Percentiles rank a stretch among this genome's conserved stretches.
These are phyloP conservation scores for Agapetus fuscipes DNA, from an alignment of 2,888 invertebrate species.

Conservation along the genomic window DNA sequence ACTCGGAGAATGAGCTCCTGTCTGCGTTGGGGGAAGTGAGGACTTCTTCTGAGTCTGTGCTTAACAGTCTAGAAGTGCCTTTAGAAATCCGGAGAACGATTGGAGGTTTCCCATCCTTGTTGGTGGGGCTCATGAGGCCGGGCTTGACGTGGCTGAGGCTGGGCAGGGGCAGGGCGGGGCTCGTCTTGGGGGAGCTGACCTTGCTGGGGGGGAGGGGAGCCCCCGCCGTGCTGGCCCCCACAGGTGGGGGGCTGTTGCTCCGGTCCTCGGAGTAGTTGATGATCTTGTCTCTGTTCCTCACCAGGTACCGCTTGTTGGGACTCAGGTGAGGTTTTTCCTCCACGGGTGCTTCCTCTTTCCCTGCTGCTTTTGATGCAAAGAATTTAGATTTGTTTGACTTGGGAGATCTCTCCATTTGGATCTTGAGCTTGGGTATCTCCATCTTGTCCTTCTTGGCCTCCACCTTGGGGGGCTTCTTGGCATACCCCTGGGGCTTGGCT, in stretches of 20 bases:
- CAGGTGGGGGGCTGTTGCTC: conserved; percentile 37
- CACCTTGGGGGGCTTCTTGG: conserved; percentile 28
- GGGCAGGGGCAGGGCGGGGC: conserved; percentile 36
- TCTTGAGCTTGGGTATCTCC: conserved; percentile 30
- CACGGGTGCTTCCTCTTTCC: conserved; percentile 31
- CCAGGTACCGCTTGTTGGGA: conserved; percentile 43
- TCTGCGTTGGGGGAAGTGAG: conserved; percentile 46
- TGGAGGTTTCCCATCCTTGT: conserved; percentile 54
- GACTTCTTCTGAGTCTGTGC: conserved; percentile 55
- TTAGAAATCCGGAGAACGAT: conserved; percentile 84
- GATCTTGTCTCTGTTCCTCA: conserved; percentile 48
- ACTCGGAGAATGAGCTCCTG: conserved; percentile 41
- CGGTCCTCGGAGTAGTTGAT: conserved; percentile 57
- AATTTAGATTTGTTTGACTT: conserved; percentile 34
- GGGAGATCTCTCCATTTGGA: conserved; percentile 31
- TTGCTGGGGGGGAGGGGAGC: conserved; percentile 28
- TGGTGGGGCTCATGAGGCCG: conserved; percentile 40
- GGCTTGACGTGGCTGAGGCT: conserved; percentile 35
- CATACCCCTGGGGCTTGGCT: conserved; percentile 27
- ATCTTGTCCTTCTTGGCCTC: conserved; percentile 28
- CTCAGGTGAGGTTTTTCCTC: conserved; percentile 35
- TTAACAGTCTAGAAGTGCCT: conserved; percentile 55
- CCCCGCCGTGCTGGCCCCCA: conserved; percentile 23
- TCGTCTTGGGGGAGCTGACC: conserved; percentile 38
- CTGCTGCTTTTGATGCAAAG: conserved; percentile 37